phyloP scores from a whole-genome alignment of 2,113 vertebrate species.

The Xyliphius kryptos region DNA sequence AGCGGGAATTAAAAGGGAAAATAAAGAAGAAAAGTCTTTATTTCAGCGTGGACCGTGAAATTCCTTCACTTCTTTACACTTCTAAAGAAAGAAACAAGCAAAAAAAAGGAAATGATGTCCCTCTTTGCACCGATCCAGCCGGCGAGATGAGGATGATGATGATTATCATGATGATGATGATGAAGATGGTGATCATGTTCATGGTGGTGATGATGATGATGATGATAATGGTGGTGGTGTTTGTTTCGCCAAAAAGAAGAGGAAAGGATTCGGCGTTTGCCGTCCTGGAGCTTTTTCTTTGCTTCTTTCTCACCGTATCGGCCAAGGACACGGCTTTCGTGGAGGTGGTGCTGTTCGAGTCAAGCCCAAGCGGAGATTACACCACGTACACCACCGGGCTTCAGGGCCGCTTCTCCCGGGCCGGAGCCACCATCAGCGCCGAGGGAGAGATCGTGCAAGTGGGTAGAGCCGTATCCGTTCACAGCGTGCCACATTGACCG shows the following conservation, averaged over 20 bases:
- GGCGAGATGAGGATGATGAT: constrained; percentile 58
- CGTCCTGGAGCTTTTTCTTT: constrained; percentile 66
- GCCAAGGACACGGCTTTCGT: constrained; percentile 91
- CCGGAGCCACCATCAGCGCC: constrained; percentile 90
- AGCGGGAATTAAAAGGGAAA: too few species aligned
- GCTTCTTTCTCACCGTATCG: constrained; percentile 66
- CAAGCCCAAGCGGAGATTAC: constrained; percentile 90
- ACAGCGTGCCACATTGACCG: too few species aligned
- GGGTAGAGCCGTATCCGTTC: constrained; percentile 50
- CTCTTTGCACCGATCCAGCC: constrained; percentile 68
- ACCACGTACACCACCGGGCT: constrained; percentile 90
- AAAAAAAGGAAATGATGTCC: constrained; percentile 74
- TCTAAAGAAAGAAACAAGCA: constrained; percentile 41
- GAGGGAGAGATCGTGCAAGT: constrained; percentile 98
- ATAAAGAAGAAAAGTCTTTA: too few species aligned
- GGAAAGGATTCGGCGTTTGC: constrained; percentile 60
- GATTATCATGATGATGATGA: neutral
- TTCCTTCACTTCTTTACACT: constrained; percentile 38
- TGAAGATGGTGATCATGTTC: neutral
- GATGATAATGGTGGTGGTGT: neutral
- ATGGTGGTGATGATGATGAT: neutral
- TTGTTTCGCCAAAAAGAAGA: constrained; percentile 9
- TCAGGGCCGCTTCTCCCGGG: constrained; percentile 89
- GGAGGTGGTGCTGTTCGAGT: constrained; percentile 95
- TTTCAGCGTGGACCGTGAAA: too few species aligned